Base-by-base conservation (phyloP, 30 jellyfish, hydroid and myxozoan species). In the Hydra vulgaris region DNA sequence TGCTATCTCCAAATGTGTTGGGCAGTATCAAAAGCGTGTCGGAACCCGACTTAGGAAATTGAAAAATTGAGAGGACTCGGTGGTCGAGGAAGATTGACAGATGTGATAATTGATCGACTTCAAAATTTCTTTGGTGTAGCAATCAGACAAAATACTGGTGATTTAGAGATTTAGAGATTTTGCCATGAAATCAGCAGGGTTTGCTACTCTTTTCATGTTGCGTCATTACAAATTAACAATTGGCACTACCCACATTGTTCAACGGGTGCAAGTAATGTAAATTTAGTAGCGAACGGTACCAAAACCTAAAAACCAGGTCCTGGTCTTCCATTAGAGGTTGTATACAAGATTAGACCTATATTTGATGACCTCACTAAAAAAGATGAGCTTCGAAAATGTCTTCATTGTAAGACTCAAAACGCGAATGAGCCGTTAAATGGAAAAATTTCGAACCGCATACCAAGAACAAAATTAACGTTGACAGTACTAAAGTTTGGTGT, bases 361-460 rank as follows among this genome's bases (percentile, higher is more conserved):
- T 82, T 82, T 73, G 61, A 72, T 69, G 89, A 74, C 26, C 89
- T 82, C 21, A 71, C 76, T 72, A 25, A 53, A 22, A 70, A 27
- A 40, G 85, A 66, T 17, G 27, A 69, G 88, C 88, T 81, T 27
- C n/a, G 68, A 26, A 72, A 71, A 52, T 82, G 89, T 73, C 68
- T 82, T 76, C 86, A 71, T 72, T 84, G 84, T 18, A 73, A 4
- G 78, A 72, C 89, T 18, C 89, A 82, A 82, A 82, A 82, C 27
- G 77, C 88, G 18, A 81, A 81, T 72, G 88, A 81, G 84, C 26
- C 86, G 0, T 81, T 69, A 84, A 81, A 81, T 74, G 83, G 74
- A n/a, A n/a, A n/a, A n/a, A n/a, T n/a, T n/a, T n/a, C n/a, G n/a
- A n/a, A n/a, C n/a, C n/a, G n/a, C n/a, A n/a, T n/a, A n/a, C n/a